Evolutionary conservation across 1,140 invertebrate species (phyloP).

Genomic region (Trinorchestia longiramus): DNA sequence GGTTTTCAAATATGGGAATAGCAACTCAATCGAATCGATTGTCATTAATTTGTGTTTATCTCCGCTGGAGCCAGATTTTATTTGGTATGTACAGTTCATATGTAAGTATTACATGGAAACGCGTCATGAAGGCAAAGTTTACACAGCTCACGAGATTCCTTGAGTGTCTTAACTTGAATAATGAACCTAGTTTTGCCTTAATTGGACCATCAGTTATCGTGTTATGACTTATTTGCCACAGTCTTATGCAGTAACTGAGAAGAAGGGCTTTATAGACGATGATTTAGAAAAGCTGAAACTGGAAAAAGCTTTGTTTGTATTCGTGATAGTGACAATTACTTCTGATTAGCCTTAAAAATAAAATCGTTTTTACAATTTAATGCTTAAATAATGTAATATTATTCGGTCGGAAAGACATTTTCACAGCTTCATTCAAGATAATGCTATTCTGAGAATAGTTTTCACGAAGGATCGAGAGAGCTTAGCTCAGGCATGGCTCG

Average conservation of each 20-base stretch:
- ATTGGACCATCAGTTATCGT: not conserved
- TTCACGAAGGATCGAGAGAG: too few species aligned
- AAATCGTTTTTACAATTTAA: not conserved
- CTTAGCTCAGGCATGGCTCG: not conserved
- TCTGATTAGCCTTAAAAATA: not conserved
- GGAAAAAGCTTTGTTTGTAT: not conserved
- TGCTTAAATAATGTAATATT: not conserved
- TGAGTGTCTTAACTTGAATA: not conserved
- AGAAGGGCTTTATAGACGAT: not conserved
- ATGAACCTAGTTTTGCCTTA: not conserved
- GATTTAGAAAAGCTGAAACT: not conserved
- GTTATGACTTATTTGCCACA: not conserved
- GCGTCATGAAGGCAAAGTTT: not conserved
- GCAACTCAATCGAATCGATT: too few species aligned
- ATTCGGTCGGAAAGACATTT: not conserved
- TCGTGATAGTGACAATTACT: not conserved
- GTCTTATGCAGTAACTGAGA: not conserved
- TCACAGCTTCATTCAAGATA: too few species aligned
- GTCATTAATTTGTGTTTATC: not conserved
- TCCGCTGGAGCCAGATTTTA: not conserved
- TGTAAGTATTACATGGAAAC: not conserved
- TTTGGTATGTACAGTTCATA: not conserved
- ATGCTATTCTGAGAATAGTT: too few species aligned
- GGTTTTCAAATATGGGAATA: too few species aligned
- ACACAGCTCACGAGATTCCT: not conserved